phyloP scores from a whole-genome alignment of 1,140 invertebrate genomes.

The Cydia fagiglandana region DNA sequence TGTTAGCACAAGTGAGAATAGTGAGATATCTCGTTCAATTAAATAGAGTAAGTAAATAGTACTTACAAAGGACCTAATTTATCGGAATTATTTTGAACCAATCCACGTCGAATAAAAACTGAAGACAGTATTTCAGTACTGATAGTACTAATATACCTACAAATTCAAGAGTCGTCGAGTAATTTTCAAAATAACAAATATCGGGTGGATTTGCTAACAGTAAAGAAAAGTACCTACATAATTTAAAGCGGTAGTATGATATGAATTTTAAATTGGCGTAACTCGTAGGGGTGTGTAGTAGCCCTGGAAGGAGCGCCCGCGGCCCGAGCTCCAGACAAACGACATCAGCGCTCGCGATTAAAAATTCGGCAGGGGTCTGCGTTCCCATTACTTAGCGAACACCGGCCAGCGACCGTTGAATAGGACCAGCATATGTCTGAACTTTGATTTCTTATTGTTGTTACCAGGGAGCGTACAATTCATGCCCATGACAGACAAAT shows the following conservation, averaged over 20 bases:
- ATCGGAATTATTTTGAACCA: no score
- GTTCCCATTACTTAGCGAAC: background rate
- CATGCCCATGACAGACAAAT: no score
- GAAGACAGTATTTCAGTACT: no score
- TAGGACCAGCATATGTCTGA: background rate
- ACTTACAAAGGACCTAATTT: no score
- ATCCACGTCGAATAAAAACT: no score
- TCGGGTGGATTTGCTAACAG: slow-evolving; percentile 38
- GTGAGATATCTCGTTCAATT: no score
- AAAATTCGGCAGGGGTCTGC: slow-evolving; percentile 49
- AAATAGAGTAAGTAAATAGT: no score
- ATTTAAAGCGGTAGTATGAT: slow-evolving; percentile 45
- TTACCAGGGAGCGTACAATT: background rate
- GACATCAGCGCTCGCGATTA: slow-evolving; percentile 51
- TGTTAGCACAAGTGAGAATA: background rate
- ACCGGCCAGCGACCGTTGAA: background rate
- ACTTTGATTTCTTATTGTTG: background rate
- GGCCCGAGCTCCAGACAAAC: slow-evolving; percentile 42
- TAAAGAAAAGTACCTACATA: slow-evolving; percentile 41
- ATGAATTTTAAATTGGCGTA: slow-evolving; percentile 53
- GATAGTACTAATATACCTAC: no score
- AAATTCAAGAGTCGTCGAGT: background rate
- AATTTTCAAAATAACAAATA: background rate
- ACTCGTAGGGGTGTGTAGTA: slow-evolving; percentile 36
- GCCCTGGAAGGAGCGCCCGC: slow-evolving; percentile 37